Base-by-base conservation (phyloP, 1,140 invertebrate species). In the Leptonema lineaticorne region DNA sequence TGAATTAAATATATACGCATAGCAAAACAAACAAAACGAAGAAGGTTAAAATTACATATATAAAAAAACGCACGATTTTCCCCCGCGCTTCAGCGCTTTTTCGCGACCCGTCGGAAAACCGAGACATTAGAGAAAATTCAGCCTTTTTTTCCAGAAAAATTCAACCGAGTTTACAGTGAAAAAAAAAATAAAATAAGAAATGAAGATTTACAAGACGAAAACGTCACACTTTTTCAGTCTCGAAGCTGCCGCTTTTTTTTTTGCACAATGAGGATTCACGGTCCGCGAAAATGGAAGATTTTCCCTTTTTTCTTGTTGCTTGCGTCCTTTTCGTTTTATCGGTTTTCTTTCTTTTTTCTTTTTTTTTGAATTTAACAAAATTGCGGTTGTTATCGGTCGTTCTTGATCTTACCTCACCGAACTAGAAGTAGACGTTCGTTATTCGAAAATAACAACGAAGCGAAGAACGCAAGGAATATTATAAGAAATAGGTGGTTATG, bases 41-140 rank as follows among this genome's bases (percentile, higher is more conserved):
- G 11, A 26, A 53, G 3, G 16, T 45, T n/a, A 14, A 45, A 45
- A 16, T 14, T 7, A n/a, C n/a, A n/a, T n/a, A n/a, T n/a, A n/a
- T n/a, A n/a, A n/a, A n/a, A n/a, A n/a, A n/a, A n/a, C 27, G 37
- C 37, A 16, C 37, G 50, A 53, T 53, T 20, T 53, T 53, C 27
- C 50, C 50, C 50, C 27, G 24, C 50, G 50, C 22, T 26, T 11
- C 16, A 48, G 18, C 46, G n/a, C n/a, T n/a, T n/a, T n/a, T n/a
- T n/a, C n/a, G n/a, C 46, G 46, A 18, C 16, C 8, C 22, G 50
- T 9, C 50, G 50, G 50, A 53, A 53, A 53, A 45, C 24, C 16
- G 30, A 4, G 24, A 20, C 57, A 59, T 59, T 59, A 59, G 33
- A 59, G 57, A 59, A 37, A 59, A 59, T 59, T 59, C 24, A 59